phyloP scores from a whole-genome alignment of 2,888 invertebrate species.

The Shargacucullia verbasci region DNA sequence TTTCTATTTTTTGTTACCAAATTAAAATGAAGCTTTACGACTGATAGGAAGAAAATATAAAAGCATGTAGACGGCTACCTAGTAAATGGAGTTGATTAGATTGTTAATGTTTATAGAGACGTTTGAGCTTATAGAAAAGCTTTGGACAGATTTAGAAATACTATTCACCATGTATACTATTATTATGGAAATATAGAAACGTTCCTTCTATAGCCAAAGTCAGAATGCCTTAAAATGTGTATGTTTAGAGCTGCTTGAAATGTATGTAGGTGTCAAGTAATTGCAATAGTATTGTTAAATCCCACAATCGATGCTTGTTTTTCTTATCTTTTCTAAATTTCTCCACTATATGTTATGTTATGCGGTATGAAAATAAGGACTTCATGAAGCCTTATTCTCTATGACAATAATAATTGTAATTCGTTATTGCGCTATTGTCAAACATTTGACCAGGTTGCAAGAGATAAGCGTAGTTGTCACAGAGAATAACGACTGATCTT shows the following conservation, averaged over 20 bases:
- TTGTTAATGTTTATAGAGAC: too few species aligned
- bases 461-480: too few species aligned
- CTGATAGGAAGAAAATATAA: conserved; percentile 18
- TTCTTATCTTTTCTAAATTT: background rate
- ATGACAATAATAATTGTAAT: too few species aligned
- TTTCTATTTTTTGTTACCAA: conserved; percentile 33
- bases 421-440: too few species aligned
- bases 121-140: conserved; percentile 9
- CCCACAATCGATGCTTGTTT: background rate
- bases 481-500: too few species aligned
- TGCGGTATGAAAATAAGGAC: too few species aligned
- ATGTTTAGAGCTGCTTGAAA: conserved; percentile 11
- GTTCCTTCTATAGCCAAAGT: background rate
- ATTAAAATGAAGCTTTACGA: conserved; percentile 27
- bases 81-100: too few species aligned
- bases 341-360: too few species aligned
- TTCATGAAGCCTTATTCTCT: too few species aligned
- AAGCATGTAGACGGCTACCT: conserved; percentile 10
- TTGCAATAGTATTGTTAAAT: conserved; percentile 4
- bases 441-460: too few species aligned
- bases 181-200: too few species aligned
- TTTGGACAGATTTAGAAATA: background rate
- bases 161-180: too few species aligned
- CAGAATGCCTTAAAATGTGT: background rate
- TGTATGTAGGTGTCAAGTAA: conserved; percentile 15